Evolutionary conservation across 2,888 invertebrate genomes (phyloP).

Genomic region (Meta bourneti): DNA sequence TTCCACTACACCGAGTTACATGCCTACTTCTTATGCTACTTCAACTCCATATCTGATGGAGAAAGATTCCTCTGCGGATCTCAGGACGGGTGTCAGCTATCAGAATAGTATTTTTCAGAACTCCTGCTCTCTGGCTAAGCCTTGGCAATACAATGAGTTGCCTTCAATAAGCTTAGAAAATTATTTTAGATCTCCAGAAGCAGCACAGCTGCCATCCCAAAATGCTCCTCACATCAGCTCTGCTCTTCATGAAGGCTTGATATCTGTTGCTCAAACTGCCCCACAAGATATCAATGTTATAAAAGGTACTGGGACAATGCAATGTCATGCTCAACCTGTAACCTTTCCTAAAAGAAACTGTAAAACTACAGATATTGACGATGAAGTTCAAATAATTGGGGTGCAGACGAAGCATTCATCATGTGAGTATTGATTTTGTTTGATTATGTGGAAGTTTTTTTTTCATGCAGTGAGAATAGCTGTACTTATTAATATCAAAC

Average conservation of each 20-base stretch:
- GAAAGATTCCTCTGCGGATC: conserved; percentile 32
- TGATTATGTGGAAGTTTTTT: too few species aligned
- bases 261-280: conserved; percentile 72
- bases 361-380: conserved; percentile 32
- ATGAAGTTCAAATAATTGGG: conserved; percentile 71
- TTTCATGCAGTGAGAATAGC: too few species aligned
- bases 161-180: conserved; percentile 56
- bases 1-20: conserved; percentile 59
- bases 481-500: too few species aligned
- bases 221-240: conserved; percentile 30
- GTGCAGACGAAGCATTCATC: conserved; percentile 51
- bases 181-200: conserved; percentile 63
- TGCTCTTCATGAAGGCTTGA: conserved; percentile 50
- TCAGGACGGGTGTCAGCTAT: conserved; percentile 46
- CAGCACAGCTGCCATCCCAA: conserved; percentile 60
- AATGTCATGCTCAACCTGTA: not conserved
- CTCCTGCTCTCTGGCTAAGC: conserved; percentile 61
- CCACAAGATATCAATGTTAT: conserved; percentile 54
- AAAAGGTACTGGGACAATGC: conserved; percentile 1
- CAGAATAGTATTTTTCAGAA: conserved; percentile 59
- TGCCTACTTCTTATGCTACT: conserved; percentile 59
- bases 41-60: conserved; percentile 51
- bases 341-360: not conserved
- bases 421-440: conserved; percentile 29
- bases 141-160: conserved; percentile 63